Conservation (phyloP, 2,888 invertebrate genomes). For the Choristoneura rosaceana region DNA sequence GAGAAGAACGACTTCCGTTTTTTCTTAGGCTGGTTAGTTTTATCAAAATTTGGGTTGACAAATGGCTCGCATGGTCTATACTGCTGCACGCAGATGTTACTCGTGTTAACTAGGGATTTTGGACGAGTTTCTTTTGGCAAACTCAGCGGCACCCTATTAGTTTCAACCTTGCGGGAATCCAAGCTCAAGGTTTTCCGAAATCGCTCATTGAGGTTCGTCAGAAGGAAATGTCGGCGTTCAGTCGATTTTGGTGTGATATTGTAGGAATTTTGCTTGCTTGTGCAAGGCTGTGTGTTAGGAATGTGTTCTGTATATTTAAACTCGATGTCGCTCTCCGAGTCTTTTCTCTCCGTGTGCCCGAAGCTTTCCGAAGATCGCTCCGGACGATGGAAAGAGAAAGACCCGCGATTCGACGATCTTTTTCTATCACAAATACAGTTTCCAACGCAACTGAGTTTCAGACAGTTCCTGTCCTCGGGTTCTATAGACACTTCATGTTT, state of each 20-base stretch:
- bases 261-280: conserved; percentile 77
- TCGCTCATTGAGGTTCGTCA: conserved; percentile 79
- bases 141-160: conserved; percentile 69
- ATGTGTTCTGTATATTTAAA: conserved; percentile 81
- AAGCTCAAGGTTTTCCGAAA: conserved; percentile 82
- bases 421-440: conserved; percentile 77
- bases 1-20: conserved; percentile 83
- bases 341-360: conserved; percentile 58
- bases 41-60: conserved; percentile 71
- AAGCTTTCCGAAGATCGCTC: conserved; percentile 70
- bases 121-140: conserved; percentile 73
- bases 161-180: conserved; percentile 78
- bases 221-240: conserved; percentile 73
- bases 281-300: conserved; percentile 74
- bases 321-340: conserved; percentile 79
- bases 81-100: conserved; percentile 72
- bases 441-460: conserved; percentile 72
- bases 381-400: conserved; percentile 77
- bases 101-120: conserved; percentile 78
- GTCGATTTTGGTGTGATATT: conserved; percentile 80
- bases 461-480: conserved; percentile 66
- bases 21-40: conserved; percentile 74
- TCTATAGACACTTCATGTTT: conserved; percentile 71
- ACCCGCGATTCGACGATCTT: conserved; percentile 72
- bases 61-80: conserved; percentile 68